phyloP scores from a whole-genome alignment of 2,888 invertebrate species.

The Caenorhabditis drosophilae region DNA sequence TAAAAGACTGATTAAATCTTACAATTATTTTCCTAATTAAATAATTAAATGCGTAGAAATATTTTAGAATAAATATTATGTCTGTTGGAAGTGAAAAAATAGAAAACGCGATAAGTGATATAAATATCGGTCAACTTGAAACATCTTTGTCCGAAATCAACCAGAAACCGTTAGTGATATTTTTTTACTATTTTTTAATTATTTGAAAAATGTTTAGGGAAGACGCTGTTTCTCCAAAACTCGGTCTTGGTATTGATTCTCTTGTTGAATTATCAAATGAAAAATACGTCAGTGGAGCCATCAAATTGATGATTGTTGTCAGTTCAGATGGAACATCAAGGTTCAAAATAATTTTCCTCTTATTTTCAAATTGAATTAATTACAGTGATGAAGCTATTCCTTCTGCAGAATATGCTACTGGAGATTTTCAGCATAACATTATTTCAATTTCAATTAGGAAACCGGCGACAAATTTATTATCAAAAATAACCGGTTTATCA shows the following conservation, averaged over 20 bases:
- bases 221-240: constrained; percentile 54
- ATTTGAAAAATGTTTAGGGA: constrained; percentile 35
- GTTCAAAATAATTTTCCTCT: too few species aligned
- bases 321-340: constrained; percentile 61
- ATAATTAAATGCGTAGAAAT: neutral
- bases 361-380: too few species aligned
- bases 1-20: neutral
- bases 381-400: constrained; percentile 54
- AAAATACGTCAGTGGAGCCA: constrained; percentile 53
- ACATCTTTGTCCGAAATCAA: too few species aligned
- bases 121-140: constrained; percentile 33
- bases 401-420: constrained; percentile 50
- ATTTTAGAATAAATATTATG: constrained; percentile 53
- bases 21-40: too few species aligned
- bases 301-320: constrained; percentile 54
- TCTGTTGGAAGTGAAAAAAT: constrained; percentile 59
- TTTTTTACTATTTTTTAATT: too few species aligned
- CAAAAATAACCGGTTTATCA: constrained; percentile 45
- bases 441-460: constrained; percentile 56
- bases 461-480: constrained; percentile 51
- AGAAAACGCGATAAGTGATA: constrained; percentile 15
- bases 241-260: constrained; percentile 57
- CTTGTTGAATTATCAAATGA: constrained; percentile 51
- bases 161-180: too few species aligned
- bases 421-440: constrained; percentile 52